Base-by-base conservation (phyloP, 2,797 vertebrate genomes). In the Gastrophryne carolinensis region DNA sequence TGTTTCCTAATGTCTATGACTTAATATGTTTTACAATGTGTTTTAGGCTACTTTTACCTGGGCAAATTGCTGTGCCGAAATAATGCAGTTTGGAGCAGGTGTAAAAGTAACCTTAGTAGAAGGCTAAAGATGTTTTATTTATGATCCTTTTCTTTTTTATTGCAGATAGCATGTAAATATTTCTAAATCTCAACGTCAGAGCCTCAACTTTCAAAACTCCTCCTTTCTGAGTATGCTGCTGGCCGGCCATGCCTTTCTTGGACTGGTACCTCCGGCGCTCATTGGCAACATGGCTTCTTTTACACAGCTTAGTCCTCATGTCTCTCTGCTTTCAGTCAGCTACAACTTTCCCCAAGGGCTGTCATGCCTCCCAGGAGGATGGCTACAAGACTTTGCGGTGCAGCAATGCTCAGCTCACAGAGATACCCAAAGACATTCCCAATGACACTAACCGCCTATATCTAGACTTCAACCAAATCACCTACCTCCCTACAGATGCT, bases 371-470 rank as follows among this genome's bases (percentile, higher is more conserved):
- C 0, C 93, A 97, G 47, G 93, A 95, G 76, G 91, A 87, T 0
- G 88, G 89, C 0, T 93, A 94, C 50, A 94, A 89, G 83, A 97
- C 93, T 0, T 92, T 98, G 79, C 95, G 96, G 74, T 99, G 98
- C 88, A 99, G 98, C 90, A 93, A 93, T 4, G 92, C 94, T 49
- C 92, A 87, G 72, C 93, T 99, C 71, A 94, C 91, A 0, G 86
- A 94, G 34, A 87, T 99, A 82, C 97, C 98, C 53, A 81, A 76
- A 10, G 95, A 97, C 83, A 94, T 99, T 58, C 98, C 98, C 74
- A 99, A 98, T 0, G 92, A 98, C 88, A 99, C 98, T 19, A 89
- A 82, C 5, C 94, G 90, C 27, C 87, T 99, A 81, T 98, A 95
- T 85, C 87, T 99, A 87, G 97, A 99, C 86, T 96, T 92, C 84